These are phyloP conservation scores for Rhimphoctona megacephalus DNA, from an alignment of 2,888 invertebrate species.

Conservation along the genomic window DNA sequence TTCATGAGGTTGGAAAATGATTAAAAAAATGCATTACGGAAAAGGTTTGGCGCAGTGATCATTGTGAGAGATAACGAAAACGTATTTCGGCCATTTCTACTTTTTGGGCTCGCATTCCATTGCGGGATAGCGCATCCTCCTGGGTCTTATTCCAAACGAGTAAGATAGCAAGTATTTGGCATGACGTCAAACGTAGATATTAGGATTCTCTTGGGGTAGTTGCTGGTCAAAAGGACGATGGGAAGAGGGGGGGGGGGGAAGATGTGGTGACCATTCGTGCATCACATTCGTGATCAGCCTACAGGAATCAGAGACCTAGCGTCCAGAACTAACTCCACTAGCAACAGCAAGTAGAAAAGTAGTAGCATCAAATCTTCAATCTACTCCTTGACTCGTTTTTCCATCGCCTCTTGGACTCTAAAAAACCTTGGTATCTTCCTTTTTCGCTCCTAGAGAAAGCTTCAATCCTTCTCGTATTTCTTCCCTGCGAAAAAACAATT, in stretches of 20 bases:
- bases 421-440: slow-evolving; percentile 4
- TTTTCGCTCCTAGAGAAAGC: slow-evolving; percentile 48
- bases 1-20: not conserved
- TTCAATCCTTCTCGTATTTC: slow-evolving; percentile 24
- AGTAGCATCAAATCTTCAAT: slow-evolving; percentile 59
- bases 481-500: not conserved
- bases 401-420: not conserved
- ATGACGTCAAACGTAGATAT: slow-evolving; percentile 84
- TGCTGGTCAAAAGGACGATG: slow-evolving; percentile 74
- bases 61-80: slow-evolving; percentile 4
- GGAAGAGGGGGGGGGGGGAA: slow-evolving; percentile 34
- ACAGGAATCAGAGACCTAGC: slow-evolving; percentile 71
- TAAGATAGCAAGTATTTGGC: slow-evolving; percentile 83
- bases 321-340: slow-evolving; percentile 46
- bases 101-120: slow-evolving; percentile 36
- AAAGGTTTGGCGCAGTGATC: not conserved
- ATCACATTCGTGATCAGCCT: slow-evolving; percentile 83
- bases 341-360: slow-evolving; percentile 55
- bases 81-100: slow-evolving; percentile 19
- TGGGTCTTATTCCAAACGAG: slow-evolving; percentile 81
- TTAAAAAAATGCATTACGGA: not conserved
- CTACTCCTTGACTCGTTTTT: slow-evolving; percentile 51
- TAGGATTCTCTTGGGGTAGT: slow-evolving; percentile 81
- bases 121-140: slow-evolving; percentile 54
- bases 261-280: slow-evolving; percentile 80